Base-by-base conservation (phyloP, 2,113 vertebrate genomes). In the Rissa tridactyla region DNA sequence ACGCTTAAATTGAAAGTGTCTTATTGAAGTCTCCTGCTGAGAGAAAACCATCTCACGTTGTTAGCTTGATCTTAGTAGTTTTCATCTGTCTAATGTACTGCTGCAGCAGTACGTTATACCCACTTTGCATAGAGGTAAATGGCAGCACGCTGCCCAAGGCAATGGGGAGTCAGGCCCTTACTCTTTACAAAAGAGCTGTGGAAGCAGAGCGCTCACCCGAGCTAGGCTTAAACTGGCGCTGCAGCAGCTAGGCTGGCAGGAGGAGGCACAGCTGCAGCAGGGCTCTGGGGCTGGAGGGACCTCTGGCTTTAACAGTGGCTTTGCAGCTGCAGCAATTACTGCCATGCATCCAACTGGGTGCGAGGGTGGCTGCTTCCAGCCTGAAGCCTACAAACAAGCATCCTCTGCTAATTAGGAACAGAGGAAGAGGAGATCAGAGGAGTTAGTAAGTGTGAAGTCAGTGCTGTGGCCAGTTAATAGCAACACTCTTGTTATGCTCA, bases 1-100 rank as follows among this genome's bases (percentile, higher is more conserved):
- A 57, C 54, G 38, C 85, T 86, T 86, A 91, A 82, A 85, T 89
- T 87, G 86, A 44, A 94, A 85, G 54, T 55, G 29, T 85, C 57
- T 92, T 94, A 61, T 9, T 85, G 77, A 94, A 92, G 46, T 51
- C 77, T 73, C 68, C 65, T 91, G 69, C 83, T 94, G 81, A 58
- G 86, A 91, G 69, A 70, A 88, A 94, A 72, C 57, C 34, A 69
- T 64, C 71, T 96, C 46, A 58, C 51, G 65, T 68, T 76, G 57
- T 69, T 91, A 79, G 13, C 75, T 97, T 94, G 86, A 94, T 91
- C 66, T 81, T 21, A 38, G 36, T 38, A 70, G 76, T 90, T 91
- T 87, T 89, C 54, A 76, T 84, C 80, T n/a, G 13, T 76, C 49
- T 92, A 54, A 88, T 17, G 40, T n/a, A n/a, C 44, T 69, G 57